A percentile compares a stretch with the other conserved stretches of the same genome.
Evolutionary conservation across 2,113 vertebrate genomes (phyloP).

Genomic region (Pelobates fuscus): DNA sequence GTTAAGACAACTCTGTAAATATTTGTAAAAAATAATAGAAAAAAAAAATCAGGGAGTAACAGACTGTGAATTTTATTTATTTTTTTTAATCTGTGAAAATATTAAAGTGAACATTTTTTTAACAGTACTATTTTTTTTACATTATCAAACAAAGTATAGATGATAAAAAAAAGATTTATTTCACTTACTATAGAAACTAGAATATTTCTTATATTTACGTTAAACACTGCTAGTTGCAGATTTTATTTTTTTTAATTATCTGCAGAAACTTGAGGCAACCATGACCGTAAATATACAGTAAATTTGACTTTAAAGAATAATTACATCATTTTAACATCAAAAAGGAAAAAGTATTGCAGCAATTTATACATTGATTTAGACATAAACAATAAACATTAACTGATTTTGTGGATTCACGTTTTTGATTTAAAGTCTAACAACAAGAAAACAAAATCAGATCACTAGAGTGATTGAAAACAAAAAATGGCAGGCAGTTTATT

Average conservation of each 20-base stretch:
- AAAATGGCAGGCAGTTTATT: constrained; percentile 32
- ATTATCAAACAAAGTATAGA: neutral
- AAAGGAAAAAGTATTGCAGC: constrained; percentile 52
- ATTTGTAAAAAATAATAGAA: too few relatives aligned
- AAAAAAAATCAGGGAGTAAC: too few relatives aligned
- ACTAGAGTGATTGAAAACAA: constrained; percentile 14
- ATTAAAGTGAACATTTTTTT: constrained; percentile 9
- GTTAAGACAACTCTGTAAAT: too few relatives aligned
- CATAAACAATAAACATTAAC: constrained; percentile 14
- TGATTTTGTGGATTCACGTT: constrained; percentile 9
- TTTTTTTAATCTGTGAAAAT: too few relatives aligned
- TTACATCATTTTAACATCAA: constrained; percentile 58
- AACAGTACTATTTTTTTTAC: neutral
- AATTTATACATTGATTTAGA: constrained; percentile 22
- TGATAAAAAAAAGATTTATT: neutral
- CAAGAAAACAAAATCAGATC: constrained; percentile 14
- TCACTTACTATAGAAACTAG: constrained; percentile 4
- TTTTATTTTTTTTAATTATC: constrained; percentile 60
- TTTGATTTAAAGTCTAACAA: constrained; percentile 10
- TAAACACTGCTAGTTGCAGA: constrained; percentile 54
- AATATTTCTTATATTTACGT: constrained; percentile 19
- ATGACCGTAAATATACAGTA: constrained; percentile 55
- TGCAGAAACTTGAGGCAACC: constrained; percentile 62
- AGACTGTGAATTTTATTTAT: too few relatives aligned
- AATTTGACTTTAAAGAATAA: constrained; percentile 57